Conservation (phyloP, 1,140 invertebrate species). For the Drosophila littoralis region DNA sequence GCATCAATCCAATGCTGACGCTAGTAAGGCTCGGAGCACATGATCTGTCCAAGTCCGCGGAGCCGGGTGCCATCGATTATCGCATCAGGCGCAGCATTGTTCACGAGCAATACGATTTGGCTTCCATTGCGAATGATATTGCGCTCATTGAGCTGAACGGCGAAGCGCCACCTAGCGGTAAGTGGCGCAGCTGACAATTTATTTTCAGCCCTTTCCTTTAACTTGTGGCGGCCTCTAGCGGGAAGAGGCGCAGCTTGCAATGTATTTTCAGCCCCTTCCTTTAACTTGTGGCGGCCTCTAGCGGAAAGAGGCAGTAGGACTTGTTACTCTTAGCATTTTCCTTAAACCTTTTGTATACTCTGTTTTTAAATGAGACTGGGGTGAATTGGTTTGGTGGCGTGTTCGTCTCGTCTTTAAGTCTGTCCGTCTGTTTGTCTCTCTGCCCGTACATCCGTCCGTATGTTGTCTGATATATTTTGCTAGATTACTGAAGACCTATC, state of each 20-base stretch:
- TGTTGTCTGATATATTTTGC: neutral
- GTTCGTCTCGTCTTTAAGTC: neutral
- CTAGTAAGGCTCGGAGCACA: conserved; percentile 88
- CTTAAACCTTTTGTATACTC: neutral
- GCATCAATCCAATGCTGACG: conserved; percentile 85
- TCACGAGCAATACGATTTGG: conserved; percentile 89
- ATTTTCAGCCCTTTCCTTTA: neutral
- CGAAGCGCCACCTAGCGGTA: conserved; percentile 11
- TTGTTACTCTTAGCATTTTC: too few species aligned
- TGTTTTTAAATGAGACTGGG: neutral
- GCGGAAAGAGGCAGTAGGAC: neutral
- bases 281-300: neutral
- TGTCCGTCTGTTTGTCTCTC: neutral
- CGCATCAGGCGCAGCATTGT: conserved; percentile 86
- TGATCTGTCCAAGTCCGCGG: conserved; percentile 87
- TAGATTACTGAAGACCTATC: too few species aligned
- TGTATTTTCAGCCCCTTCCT: neutral
- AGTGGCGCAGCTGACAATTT: conserved; percentile 2
- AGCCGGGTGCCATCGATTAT: conserved; percentile 87
- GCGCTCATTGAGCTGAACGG: conserved; percentile 88
- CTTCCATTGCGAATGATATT: conserved; percentile 90
- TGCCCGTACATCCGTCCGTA: neutral
- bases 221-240: conserved; percentile 2
- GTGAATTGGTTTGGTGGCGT: neutral
- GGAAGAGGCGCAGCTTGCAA: conserved; percentile 3